These are phyloP conservation scores for Montipora foliosa DNA, from an alignment of 64 coral and sea anemone species.

Conservation along the genomic window DNA sequence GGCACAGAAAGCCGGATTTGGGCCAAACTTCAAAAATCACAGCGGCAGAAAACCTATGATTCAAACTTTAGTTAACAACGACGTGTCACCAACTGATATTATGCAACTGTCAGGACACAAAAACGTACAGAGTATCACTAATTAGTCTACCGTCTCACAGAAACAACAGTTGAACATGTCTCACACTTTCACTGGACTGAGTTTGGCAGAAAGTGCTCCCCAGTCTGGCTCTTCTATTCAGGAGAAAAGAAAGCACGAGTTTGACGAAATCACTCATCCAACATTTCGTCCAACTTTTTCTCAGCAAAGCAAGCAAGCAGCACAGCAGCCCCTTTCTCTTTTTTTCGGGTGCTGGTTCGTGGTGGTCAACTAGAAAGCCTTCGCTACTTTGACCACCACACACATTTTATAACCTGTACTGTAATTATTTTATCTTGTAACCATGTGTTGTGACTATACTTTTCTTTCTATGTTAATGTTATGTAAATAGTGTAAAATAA, in stretches of 20 bases:
- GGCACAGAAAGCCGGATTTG: constrained; percentile 52
- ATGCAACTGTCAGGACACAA: constrained; percentile 76
- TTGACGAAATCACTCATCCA: constrained; percentile 46
- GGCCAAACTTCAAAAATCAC: constrained; percentile 63
- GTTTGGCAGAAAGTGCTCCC: constrained; percentile 54
- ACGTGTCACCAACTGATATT: constrained; percentile 74
- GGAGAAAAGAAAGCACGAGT: constrained; percentile 67
- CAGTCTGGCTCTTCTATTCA: constrained; percentile 62
- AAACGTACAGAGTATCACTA: constrained; percentile 81
- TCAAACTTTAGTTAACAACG: constrained; percentile 67
- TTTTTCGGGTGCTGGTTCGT: too few species aligned
- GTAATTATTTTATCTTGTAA: too few species aligned
- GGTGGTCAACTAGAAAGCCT: too few species aligned
- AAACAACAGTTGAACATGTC: constrained; percentile 77
- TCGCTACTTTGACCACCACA: too few species aligned
- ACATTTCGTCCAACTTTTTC: too few species aligned
- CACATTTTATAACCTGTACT: too few species aligned
- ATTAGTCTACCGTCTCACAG: constrained; percentile 64
- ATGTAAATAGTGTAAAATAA: too few species aligned
- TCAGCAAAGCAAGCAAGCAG: too few species aligned
- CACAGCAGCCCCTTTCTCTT: too few species aligned
- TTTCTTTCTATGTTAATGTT: too few species aligned
- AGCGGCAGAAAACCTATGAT: constrained; percentile 75
- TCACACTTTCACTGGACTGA: constrained; percentile 30
- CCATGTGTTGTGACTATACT: too few species aligned